Conservation (phyloP, 1,140 invertebrate genomes). For the Maniola jurtina region DNA sequence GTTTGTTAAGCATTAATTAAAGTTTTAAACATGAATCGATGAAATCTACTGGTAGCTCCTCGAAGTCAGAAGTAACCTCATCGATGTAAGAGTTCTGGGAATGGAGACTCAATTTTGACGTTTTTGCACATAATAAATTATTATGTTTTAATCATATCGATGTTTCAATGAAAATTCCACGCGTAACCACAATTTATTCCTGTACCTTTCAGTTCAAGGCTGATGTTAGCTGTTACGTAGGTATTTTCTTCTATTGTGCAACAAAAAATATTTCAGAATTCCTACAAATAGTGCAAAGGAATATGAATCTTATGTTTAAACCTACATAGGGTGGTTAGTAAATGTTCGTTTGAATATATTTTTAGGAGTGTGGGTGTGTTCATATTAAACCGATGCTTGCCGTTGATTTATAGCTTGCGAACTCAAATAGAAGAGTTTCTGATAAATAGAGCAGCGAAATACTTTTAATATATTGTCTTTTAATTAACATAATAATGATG, state of each 20-base stretch:
- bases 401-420: constrained; percentile 29
- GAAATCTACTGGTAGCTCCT: too few species aligned
- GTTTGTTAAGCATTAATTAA: too few species aligned
- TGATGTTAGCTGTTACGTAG: constrained; percentile 6
- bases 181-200: constrained; percentile 18
- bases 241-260: constrained; percentile 24
- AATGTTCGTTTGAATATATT: constrained; percentile 10
- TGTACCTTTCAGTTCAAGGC: constrained; percentile 28
- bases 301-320: constrained; percentile 9
- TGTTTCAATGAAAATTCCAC: constrained; percentile 9
- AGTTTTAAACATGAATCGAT: too few species aligned
- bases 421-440: constrained; percentile 21
- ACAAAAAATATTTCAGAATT: constrained; percentile 19
- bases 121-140: too few species aligned
- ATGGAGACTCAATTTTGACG: too few species aligned
- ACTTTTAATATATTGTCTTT: neutral
- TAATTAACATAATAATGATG: too few species aligned
- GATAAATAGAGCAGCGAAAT: neutral
- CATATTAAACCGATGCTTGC: constrained; percentile 16
- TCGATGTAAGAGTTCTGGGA: too few species aligned
- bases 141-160: neutral
- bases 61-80: too few species aligned
- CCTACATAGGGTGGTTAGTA: neutral
- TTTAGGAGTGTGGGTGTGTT: constrained; percentile 24
- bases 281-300: neutral